These are phyloP conservation scores for Chlorocebus sabaeus DNA, from an alignment of 2,113 vertebrate species.

Conservation along the genomic window DNA sequence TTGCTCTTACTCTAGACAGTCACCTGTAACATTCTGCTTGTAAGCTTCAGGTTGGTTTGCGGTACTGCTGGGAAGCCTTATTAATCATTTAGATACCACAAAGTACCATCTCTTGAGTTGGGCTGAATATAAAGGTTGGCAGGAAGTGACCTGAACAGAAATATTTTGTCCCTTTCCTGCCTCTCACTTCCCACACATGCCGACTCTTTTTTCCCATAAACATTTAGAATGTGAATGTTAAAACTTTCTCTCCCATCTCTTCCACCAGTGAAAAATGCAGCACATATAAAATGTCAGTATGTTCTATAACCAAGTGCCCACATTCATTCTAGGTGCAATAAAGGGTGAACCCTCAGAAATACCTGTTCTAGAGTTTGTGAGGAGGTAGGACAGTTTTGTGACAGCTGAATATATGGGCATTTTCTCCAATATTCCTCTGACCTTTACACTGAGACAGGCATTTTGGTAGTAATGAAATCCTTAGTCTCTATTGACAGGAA, in stretches of 20 bases:
- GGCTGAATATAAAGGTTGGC: constrained; percentile 25
- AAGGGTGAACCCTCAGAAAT: not conserved
- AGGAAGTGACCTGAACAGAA: constrained; percentile 44
- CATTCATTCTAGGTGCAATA: not conserved
- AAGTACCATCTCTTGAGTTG: not conserved
- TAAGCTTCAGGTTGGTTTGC: not conserved
- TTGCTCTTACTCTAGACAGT: constrained; percentile 10
- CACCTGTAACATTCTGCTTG: not conserved
- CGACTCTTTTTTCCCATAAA: constrained; percentile 27
- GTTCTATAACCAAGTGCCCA: not conserved
- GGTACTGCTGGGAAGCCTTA: constrained; percentile 20
- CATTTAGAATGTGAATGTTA: constrained; percentile 7
- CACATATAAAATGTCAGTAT: not conserved
- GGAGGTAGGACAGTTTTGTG: not conserved
- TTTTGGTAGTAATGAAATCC: constrained; percentile 61
- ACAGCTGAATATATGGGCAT: constrained; percentile 38
- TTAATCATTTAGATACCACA: constrained; percentile 30
- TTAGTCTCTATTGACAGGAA: constrained; percentile 59
- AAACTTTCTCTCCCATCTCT: constrained; percentile 1
- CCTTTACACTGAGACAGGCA: constrained; percentile 60
- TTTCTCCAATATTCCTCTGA: constrained; percentile 51
- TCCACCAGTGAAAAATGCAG: constrained; percentile 25
- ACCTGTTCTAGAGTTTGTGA: not conserved
- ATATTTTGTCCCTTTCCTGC: not conserved
- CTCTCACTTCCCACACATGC: constrained; percentile 5